phyloP scores from a whole-genome alignment of 2,113 vertebrate genomes.

The Carassius gibelio region DNA sequence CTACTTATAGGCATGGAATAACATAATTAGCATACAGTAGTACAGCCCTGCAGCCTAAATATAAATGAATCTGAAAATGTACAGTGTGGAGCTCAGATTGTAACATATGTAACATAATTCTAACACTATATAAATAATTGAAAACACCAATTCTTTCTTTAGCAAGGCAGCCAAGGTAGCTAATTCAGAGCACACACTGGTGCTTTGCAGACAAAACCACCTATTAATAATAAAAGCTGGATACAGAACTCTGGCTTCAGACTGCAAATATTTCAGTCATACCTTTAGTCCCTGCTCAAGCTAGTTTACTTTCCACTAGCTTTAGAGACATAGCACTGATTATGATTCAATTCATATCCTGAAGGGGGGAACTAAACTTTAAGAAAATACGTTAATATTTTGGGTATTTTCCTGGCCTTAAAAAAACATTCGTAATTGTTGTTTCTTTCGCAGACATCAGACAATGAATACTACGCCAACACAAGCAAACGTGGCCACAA shows the following conservation, averaged over 20 bases:
- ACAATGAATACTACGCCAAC: slow-evolving; percentile 24
- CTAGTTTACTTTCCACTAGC: neutral
- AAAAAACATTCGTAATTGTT: neutral
- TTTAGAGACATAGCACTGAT: neutral
- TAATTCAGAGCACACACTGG: neutral
- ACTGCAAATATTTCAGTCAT: neutral
- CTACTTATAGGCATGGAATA: neutral
- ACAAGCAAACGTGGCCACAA: slow-evolving; percentile 30
- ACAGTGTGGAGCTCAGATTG: neutral
- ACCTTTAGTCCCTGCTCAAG: neutral
- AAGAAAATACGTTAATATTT: neutral
- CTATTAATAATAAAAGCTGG: neutral
- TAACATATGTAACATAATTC: neutral
- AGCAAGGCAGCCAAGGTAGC: neutral
- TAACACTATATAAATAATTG: neutral
- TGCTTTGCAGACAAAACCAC: slow-evolving; percentile 7
- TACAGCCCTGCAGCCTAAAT: neutral
- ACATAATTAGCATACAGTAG: neutral
- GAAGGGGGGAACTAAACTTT: neutral
- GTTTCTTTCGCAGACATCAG: slow-evolving; percentile 50
- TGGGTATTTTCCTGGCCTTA: neutral
- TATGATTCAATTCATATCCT: neutral
- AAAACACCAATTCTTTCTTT: neutral
- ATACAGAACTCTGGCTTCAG: neutral
- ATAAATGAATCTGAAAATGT: neutral